Evolutionary conservation across 1,140 invertebrate species (phyloP).

Genomic region (Saccostrea cuccullata): DNA sequence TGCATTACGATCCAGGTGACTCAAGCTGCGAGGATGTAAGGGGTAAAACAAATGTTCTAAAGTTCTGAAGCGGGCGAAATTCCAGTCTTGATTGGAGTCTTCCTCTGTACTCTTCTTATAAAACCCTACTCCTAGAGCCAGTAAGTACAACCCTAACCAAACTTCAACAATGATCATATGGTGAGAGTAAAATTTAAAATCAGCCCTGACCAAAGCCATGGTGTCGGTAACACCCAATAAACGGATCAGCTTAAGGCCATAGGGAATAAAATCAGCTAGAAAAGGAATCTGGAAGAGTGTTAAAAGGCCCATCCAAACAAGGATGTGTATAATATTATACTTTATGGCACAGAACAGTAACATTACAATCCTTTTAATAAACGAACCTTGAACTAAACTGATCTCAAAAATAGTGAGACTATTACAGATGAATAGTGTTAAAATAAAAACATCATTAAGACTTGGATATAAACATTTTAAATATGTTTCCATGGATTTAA

Average conservation of each 20-base stretch:
- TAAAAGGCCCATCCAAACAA: constrained; percentile 78
- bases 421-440: constrained; percentile 79
- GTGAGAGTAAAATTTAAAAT: constrained; percentile 66
- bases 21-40: constrained; percentile 25
- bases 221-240: constrained; percentile 68
- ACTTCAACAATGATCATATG: constrained; percentile 55
- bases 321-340: constrained; percentile 79
- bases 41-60: constrained; percentile 65
- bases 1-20: constrained; percentile 4
- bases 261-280: constrained; percentile 64
- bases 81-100: constrained; percentile 74
- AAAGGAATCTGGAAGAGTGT: constrained; percentile 77
- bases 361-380: constrained; percentile 74
- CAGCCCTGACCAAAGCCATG: constrained; percentile 70
- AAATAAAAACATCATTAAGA: constrained; percentile 81
- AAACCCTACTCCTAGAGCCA: constrained; percentile 56
- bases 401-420: constrained; percentile 79
- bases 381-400: constrained; percentile 72
- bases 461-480: constrained; percentile 80
- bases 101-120: constrained; percentile 65
- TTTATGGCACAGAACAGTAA: constrained; percentile 78
- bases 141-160: constrained; percentile 55
- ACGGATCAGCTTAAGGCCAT: constrained; percentile 69
- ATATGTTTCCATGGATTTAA: constrained; percentile 79
- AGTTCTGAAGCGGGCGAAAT: constrained; percentile 71